Conservation (phyloP, 2,888 invertebrate genomes). For the Dasysyrphus albostriatus region DNA sequence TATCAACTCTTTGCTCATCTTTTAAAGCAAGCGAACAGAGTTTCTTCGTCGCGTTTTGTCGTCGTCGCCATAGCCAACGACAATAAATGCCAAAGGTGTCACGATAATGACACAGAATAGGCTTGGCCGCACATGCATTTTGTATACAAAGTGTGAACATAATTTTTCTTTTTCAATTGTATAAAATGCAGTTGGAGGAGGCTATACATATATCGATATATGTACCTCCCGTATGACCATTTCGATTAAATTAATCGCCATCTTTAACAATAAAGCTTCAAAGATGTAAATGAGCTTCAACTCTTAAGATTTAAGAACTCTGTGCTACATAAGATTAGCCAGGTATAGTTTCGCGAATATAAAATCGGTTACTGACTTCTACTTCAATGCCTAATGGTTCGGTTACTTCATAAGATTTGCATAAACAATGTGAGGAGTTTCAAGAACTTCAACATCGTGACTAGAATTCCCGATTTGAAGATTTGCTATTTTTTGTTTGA, state of each 20-base stretch:
- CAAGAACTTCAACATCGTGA: constrained; percentile 68
- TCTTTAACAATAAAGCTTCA: constrained; percentile 37
- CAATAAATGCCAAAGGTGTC: constrained; percentile 46
- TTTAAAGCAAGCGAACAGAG: not conserved
- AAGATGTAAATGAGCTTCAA: constrained; percentile 51
- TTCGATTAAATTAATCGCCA: constrained; percentile 42
- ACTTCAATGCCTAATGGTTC: constrained; percentile 44
- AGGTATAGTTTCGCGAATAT: constrained; percentile 39
- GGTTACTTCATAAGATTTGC: constrained; percentile 66
- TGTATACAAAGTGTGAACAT: constrained; percentile 17
- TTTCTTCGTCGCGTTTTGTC: not conserved
- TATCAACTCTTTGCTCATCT: constrained; percentile 47
- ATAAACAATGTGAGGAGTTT: constrained; percentile 58
- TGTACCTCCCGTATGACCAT: not conserved
- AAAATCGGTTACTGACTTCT: constrained; percentile 60
- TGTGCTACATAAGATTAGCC: constrained; percentile 13
- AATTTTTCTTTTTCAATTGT: not conserved
- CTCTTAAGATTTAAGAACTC: constrained; percentile 52
- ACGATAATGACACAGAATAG: constrained; percentile 54
- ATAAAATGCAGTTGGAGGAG: constrained; percentile 30
- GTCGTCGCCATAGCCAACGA: not conserved
- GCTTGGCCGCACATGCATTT: constrained; percentile 38
- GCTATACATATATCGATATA: not conserved
- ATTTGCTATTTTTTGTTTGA: constrained; percentile 35
- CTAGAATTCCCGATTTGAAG: constrained; percentile 60